phyloP scores from a whole-genome alignment of 2,113 vertebrate species.

The Eolophus roseicapilla region DNA sequence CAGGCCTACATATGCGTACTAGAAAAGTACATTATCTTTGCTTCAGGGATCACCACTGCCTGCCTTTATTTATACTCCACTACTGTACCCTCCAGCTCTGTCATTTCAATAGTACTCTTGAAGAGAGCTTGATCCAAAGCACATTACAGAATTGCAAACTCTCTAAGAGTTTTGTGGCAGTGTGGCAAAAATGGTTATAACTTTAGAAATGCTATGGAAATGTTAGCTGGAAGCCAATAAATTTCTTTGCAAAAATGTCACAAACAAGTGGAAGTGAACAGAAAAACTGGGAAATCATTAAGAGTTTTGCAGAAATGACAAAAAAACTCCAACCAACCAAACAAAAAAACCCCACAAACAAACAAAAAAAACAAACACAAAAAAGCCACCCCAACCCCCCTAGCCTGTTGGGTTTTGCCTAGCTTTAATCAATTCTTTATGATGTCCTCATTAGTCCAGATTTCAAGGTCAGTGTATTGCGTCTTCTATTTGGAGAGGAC shows the following conservation, averaged over 20 bases:
- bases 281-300: constrained; percentile 4
- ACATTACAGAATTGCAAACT: constrained; percentile 49
- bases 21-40: constrained; percentile 63
- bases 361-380: neutral
- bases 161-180: constrained; percentile 54
- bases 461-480: constrained; percentile 50
- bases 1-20: constrained; percentile 3
- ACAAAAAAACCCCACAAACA: neutral
- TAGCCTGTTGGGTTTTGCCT: constrained; percentile 32
- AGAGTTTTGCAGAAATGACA: neutral
- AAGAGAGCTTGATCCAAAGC: constrained; percentile 49
- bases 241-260: neutral
- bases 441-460: constrained; percentile 35
- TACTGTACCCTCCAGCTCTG: constrained; percentile 51
- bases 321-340: neutral
- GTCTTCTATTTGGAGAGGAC: constrained; percentile 27
- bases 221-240: constrained; percentile 15
- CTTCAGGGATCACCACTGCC: constrained; percentile 60
- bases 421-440: constrained; percentile 67
- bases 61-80: constrained; percentile 55
- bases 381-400: neutral
- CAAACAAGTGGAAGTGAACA: neutral
- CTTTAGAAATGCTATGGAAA: constrained; percentile 50
- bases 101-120: constrained; percentile 50
- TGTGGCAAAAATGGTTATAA: constrained; percentile 59